Evolutionary conservation across 2,888 invertebrate genomes (phyloP), one percentile per base, ranked within the genome.

Genomic region (Plebejus argus): DNA sequence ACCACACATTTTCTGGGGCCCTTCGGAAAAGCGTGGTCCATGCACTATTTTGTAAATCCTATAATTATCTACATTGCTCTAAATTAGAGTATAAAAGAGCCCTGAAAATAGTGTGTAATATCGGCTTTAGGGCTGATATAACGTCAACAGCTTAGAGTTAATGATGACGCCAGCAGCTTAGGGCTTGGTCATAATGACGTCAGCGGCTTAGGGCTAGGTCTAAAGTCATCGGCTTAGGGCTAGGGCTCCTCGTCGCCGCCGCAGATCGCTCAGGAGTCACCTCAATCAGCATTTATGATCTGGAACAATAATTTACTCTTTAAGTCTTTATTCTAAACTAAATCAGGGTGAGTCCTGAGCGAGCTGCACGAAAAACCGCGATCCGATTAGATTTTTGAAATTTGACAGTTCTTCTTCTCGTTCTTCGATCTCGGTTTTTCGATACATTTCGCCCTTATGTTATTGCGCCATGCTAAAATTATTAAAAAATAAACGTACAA

Each of bases 301-400:
- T 94, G 93, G 91, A 94, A 94, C 93, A 94, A 94, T 85, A 93
- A 92, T 90, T 83, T 87, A 90, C 89, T 90, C 85, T 90, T 91
- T 89, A 91, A 88, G 88, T 87, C 28, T 58, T 33, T 71, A 76
- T 70, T 61, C 76, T 75, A 87, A 83, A 81, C 79, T 83, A 79
- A 81, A 82, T 83, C 83, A 86, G 86, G 84, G 84, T 85, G 86
- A 61, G 61, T 23, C 61, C 83, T 93, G 93, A 94, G 93, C 93
- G 93, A 93, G 92, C 93, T 90, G 88, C 85, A 82, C 82, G 82
- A 80, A 81, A 83, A 84, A 85, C 83, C 83, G 83, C 74, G 20
- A 74, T 74, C 53, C 18, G 28, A 71, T 45, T 45, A 20, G 66
- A 61, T 10, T 39, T 45, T 45, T 49, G 49, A 49, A 74, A 23